Conservation (phyloP, 1,140 invertebrate genomes). For the Oncopodura yosiiana region DNA sequence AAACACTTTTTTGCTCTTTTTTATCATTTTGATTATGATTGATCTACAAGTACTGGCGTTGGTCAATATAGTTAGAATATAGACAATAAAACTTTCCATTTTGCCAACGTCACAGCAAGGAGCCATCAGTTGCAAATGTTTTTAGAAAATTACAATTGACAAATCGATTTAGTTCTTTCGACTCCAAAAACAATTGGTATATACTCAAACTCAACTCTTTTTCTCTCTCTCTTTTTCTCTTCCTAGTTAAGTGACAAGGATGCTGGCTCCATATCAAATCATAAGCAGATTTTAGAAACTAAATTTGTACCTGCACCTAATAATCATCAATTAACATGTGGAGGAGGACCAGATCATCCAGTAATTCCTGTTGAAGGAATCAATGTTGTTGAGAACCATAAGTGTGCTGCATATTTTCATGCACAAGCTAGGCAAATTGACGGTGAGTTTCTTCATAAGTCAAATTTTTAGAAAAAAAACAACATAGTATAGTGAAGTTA, state of each 20-base stretch:
- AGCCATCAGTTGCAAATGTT: too few species aligned
- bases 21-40: too few species aligned
- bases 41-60: too few species aligned
- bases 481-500: background rate
- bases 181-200: background rate
- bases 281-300: conserved; percentile 29
- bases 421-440: conserved; percentile 1
- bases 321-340: conserved; percentile 14
- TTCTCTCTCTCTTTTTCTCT: background rate
- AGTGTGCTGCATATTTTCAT: conserved; percentile 5
- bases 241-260: conserved; percentile 14
- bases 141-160: too few species aligned
- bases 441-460: background rate
- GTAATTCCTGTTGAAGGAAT: conserved; percentile 27
- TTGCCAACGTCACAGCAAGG: background rate
- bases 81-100: too few species aligned
- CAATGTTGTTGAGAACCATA: conserved; percentile 20
- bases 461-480: background rate
- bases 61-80: background rate
- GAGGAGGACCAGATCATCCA: conserved; percentile 19
- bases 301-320: conserved; percentile 21
- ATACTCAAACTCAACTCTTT: background rate
- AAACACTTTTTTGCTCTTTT: too few species aligned
- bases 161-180: too few species aligned
- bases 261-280: conserved; percentile 20